Evolutionary conservation across 2,797 vertebrate species (phyloP).

Genomic region (Acanthurus leucopareius): DNA sequence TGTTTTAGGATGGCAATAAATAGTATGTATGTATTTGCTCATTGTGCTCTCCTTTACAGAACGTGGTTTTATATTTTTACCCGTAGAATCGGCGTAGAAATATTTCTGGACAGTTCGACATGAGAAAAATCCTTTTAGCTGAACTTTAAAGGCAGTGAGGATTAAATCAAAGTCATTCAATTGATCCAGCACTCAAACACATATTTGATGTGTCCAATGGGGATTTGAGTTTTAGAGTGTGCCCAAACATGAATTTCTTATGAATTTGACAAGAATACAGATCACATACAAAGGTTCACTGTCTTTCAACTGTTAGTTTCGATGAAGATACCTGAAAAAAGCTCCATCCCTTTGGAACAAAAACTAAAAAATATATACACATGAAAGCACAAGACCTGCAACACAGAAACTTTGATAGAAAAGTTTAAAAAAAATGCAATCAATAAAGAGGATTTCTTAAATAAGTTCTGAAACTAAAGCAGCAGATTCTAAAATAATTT

Average conservation of each 20-base stretch:
- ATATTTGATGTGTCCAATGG: conserved; percentile 51
- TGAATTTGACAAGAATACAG: conserved; percentile 61
- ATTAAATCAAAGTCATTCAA: conserved; percentile 69
- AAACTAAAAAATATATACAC: conserved; percentile 49
- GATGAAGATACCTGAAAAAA: conserved; percentile 31
- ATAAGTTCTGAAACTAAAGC: conserved; percentile 17
- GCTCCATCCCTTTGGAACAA: conserved; percentile 33
- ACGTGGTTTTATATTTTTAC: conserved; percentile 45
- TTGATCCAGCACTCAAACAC: conserved; percentile 59
- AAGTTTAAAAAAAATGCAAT: conserved; percentile 10
- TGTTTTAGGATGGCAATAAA: conserved; percentile 47
- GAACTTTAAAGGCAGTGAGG: conserved; percentile 57
- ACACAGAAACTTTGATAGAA: conserved; percentile 5
- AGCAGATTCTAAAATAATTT: conserved; percentile 8
- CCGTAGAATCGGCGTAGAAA: conserved; percentile 17
- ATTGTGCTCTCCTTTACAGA: conserved; percentile 11
- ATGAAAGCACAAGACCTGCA: conserved; percentile 33
- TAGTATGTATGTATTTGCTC: not conserved
- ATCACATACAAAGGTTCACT: conserved; percentile 35
- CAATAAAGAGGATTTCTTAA: conserved; percentile 21
- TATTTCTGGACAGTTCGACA: conserved; percentile 46
- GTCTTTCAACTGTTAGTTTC: conserved; percentile 51
- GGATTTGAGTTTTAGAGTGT: conserved; percentile 67
- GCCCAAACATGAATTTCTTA: conserved; percentile 54
- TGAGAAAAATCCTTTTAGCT: conserved; percentile 47